Evolutionary conservation across 2,888 invertebrate species (phyloP), one percentile per base, ranked within the genome.

Genomic region (Caenorhabditis japonica): DNA sequence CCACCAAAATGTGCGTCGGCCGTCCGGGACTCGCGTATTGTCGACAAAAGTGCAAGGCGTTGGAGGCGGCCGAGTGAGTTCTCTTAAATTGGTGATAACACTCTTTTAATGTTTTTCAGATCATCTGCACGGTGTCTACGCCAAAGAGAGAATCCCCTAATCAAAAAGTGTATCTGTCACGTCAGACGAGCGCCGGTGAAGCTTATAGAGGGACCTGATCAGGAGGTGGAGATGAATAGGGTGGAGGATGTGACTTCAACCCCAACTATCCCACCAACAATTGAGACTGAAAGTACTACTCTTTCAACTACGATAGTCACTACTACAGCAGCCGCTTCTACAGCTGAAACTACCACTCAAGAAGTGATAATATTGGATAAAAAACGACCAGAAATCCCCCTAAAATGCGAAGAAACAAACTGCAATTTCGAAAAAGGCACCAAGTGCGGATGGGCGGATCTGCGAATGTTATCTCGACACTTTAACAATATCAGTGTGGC

Each of bases 401-500:
- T 49, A 1, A 66, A 58, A 27, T 73, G 73, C 30, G 55, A 55
- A 27, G 73, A 66, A 41, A 66, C 58, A 0, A 60, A 49, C 38
- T 73, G 73, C 49, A 66, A 55, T 44, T 73, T 73, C 19, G 73
- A 73, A 23, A 66, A 73, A 46, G 59, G 66, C n/a, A 73, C 73
- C 5, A 60, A 60, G 23, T 73, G 73, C 41, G 60, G 81, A 39
- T 82, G 82, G 82, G 74, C 77, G 2, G 80, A 82, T 69, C 49
- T 82, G 33, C 47, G 80, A 15, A 62, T 76, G 43, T 52, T 80
- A 27, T 71, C 72, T 49, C 10, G 53, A 3, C 77, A 79, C 33
- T 82, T 82, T 70, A 82, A 80, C 52, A 82, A 82, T 61, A 79
- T 82, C 25, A 77, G 76, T 53, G 75, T 82, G 17, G 82, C 82